A percentile compares a stretch with the other conserved stretches of the same genome.
These are phyloP conservation scores for Drosophila leontia DNA, from an alignment of 1,140 invertebrate genomes.

Conservation along the genomic window DNA sequence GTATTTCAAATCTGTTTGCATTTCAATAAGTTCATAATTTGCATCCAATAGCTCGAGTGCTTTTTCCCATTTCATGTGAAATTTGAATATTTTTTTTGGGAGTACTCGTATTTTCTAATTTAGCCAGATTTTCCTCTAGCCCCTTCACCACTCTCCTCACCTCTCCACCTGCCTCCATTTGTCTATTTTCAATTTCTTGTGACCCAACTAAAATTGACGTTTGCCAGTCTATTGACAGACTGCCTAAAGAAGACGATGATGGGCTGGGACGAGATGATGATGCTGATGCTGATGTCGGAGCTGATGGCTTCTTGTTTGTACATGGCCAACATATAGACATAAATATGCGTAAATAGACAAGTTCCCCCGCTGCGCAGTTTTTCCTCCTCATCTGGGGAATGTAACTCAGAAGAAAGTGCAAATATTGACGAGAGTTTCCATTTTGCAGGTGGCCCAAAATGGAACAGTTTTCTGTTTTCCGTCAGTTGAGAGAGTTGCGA, in stretches of 20 bases:
- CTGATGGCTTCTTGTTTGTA: constrained; percentile 71
- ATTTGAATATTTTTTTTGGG: constrained; percentile 47
- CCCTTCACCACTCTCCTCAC: background rate
- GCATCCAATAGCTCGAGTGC: constrained; percentile 2
- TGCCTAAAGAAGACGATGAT: constrained; percentile 31
- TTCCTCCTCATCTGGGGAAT: constrained; percentile 16
- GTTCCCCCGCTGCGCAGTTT: constrained; percentile 7
- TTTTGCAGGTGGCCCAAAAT: constrained; percentile 49
- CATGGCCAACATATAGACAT: constrained; percentile 73
- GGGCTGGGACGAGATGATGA: constrained; percentile 15
- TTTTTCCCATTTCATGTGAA: constrained; percentile 17
- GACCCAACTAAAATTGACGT: constrained; percentile 70
- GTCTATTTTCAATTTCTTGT: constrained; percentile 78
- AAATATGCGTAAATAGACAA: constrained; percentile 78
- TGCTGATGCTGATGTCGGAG: constrained; percentile 29
- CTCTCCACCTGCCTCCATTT: constrained; percentile 37
- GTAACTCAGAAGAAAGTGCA: constrained; percentile 70
- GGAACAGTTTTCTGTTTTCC: constrained; percentile 36
- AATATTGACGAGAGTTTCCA: constrained; percentile 64
- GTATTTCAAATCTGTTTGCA: background rate
- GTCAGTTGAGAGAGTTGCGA: constrained; percentile 24
- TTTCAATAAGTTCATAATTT: constrained; percentile 10
- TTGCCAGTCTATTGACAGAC: constrained; percentile 74
- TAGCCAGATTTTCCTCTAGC: constrained; percentile 19
- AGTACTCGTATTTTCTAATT: constrained; percentile 52